Evolutionary conservation across 2,113 vertebrate genomes (phyloP), one percentile per base, ranked within the genome.

Genomic region (Gopherus flavomarginatus): DNA sequence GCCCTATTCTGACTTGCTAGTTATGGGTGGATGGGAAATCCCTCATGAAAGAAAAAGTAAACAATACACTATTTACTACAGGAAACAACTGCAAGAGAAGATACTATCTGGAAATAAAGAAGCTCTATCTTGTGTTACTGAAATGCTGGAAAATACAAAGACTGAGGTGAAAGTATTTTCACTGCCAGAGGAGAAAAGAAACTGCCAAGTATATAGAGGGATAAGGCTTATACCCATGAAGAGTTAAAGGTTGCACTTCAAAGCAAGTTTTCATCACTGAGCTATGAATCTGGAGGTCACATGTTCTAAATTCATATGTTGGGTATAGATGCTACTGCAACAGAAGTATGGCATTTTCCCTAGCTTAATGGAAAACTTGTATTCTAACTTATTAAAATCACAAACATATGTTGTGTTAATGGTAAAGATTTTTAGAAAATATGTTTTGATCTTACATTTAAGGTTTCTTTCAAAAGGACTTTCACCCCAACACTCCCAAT

Each of bases 21-120:
- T 16, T 87, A 59, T 78, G 94, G 79, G 81, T 47, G 86, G 86
- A 94, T 87, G 91, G 38, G 79, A 42, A 93, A 69, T 35, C 24
- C 42, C 24, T 44, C 5, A 3, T 0, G 69, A 92, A 0, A 94
- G 24, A 94, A 95, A 85, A 89, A 96, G 90, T 72, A 42, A 94
- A 82, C 56, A 85, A 14, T 49, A 90, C 16, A 22, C 57, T 86
- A 24, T 49, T 79, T 89, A 17, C 77, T 77, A 24, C 72, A 83
- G 52, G 77, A 92, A 93, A 83, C 1, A 29, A 24, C 24, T 81
- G 89, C 8, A 44, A 52, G 81, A 75, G 82, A 8, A 75, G 89
- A 4, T 19, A 22, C 6, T 12, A 90, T 14, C 31, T 52, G 50
- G 65, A 75, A 77, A 75, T 81, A 87, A 54, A 19, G 26, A 50